phyloP scores from a whole-genome alignment of 2,888 invertebrate genomes.

The Eutolmus rufibarbis region DNA sequence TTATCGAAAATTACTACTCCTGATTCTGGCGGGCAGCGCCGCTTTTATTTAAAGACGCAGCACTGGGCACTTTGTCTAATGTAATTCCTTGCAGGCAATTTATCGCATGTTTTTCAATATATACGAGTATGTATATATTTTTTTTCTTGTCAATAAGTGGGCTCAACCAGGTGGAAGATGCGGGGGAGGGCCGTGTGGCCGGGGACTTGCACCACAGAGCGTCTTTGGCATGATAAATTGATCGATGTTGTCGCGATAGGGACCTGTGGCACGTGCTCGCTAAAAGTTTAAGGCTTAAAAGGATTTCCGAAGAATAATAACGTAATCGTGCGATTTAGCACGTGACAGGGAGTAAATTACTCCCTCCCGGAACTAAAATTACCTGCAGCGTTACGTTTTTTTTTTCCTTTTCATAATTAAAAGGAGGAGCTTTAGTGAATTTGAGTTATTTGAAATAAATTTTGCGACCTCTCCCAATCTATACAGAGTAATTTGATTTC shows the following conservation, averaged over 20 bases:
- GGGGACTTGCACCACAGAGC: background rate
- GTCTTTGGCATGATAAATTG: background rate
- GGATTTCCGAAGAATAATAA: background rate
- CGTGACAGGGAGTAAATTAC: background rate
- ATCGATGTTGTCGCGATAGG: background rate
- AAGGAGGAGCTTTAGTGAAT: background rate
- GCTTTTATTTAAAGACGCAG: background rate
- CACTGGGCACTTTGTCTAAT: background rate
- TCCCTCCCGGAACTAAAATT: background rate
- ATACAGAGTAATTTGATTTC: background rate
- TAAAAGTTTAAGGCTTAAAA: background rate
- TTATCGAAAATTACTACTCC: constrained; percentile 2
- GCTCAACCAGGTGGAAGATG: background rate
- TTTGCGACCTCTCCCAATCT: background rate
- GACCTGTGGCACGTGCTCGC: background rate
- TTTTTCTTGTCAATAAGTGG: background rate
- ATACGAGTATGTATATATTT: background rate
- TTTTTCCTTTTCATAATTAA: background rate
- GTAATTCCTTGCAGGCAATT: background rate
- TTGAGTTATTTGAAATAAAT: background rate
- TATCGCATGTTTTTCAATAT: background rate
- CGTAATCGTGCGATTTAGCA: background rate
- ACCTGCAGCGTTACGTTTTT: background rate
- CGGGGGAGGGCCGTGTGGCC: background rate
- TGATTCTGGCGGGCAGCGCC: background rate